Conservation (phyloP, 2,888 invertebrate genomes). For the Stenurella melanura region DNA sequence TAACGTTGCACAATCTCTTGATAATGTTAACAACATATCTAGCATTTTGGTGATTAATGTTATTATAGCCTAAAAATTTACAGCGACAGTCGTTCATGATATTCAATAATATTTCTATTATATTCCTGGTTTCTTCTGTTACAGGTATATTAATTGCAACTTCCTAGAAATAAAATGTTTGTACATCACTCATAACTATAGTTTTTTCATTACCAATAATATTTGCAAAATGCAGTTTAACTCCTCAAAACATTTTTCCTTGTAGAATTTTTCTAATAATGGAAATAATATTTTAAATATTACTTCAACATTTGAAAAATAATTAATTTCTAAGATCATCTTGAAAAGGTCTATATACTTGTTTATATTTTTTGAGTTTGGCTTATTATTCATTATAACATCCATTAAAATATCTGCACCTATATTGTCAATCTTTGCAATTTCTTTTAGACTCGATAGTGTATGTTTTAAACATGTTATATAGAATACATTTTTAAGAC, state of each 20-base stretch:
- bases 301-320: constrained; percentile 55
- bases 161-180: constrained; percentile 48
- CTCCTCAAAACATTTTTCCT: constrained; percentile 39
- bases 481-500: constrained; percentile 63
- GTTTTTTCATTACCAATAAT: constrained; percentile 43
- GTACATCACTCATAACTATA: not conserved
- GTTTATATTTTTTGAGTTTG: constrained; percentile 57
- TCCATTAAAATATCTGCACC: constrained; percentile 58
- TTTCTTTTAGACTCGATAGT: constrained; percentile 55
- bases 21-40: constrained; percentile 56
- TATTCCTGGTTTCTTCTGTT: constrained; percentile 43
- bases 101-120: constrained; percentile 55
- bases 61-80: constrained; percentile 64
- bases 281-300: constrained; percentile 49
- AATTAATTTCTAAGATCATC: constrained; percentile 57
- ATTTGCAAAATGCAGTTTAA: constrained; percentile 47
- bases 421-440: constrained; percentile 60
- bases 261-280: constrained; percentile 40
- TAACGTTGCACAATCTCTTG: constrained; percentile 37
- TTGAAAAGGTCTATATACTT: constrained; percentile 62
- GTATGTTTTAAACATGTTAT: constrained; percentile 54
- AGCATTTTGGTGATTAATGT: constrained; percentile 60
- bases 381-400: constrained; percentile 53
- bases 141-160: constrained; percentile 42
- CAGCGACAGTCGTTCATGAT: constrained; percentile 63